phyloP scores from a whole-genome alignment of 2,113 vertebrate genomes.

The Corythornis madagascariensis region DNA sequence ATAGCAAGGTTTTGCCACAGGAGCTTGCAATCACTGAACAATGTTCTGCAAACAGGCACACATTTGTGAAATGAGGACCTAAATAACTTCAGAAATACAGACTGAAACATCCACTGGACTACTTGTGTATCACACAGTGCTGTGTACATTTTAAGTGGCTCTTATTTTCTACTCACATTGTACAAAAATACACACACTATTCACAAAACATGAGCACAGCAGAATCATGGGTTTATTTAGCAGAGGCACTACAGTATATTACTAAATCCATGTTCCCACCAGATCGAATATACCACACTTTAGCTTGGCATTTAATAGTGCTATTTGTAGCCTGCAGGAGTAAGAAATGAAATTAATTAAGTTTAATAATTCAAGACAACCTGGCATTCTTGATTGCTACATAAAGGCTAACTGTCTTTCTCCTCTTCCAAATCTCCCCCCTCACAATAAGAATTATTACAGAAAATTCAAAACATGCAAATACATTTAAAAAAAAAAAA shows the following conservation, averaged over 20 bases:
- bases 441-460: background rate
- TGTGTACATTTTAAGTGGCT: background rate
- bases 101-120: background rate
- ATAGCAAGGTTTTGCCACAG: background rate
- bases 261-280: slow-evolving; percentile 21
- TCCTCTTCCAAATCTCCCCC: background rate
- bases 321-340: slow-evolving; percentile 68
- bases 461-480: slow-evolving; percentile 30
- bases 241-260: background rate
- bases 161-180: background rate
- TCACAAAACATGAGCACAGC: background rate
- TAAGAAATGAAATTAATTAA: slow-evolving; percentile 75
- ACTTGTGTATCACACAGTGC: background rate
- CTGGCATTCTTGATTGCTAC: slow-evolving; percentile 54
- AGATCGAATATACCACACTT: slow-evolving; percentile 51
- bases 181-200: background rate
- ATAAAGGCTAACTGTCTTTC: slow-evolving; percentile 64
- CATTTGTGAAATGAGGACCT: background rate
- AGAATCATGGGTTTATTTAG: background rate
- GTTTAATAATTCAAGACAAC: slow-evolving; percentile 73
- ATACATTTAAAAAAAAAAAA: background rate
- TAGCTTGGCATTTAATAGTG: slow-evolving; percentile 60
- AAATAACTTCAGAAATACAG: background rate
- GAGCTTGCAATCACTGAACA: background rate
- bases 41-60: background rate